Evolutionary conservation across 2,113 vertebrate species (phyloP).

Genomic region (Lophura nycthemera): DNA sequence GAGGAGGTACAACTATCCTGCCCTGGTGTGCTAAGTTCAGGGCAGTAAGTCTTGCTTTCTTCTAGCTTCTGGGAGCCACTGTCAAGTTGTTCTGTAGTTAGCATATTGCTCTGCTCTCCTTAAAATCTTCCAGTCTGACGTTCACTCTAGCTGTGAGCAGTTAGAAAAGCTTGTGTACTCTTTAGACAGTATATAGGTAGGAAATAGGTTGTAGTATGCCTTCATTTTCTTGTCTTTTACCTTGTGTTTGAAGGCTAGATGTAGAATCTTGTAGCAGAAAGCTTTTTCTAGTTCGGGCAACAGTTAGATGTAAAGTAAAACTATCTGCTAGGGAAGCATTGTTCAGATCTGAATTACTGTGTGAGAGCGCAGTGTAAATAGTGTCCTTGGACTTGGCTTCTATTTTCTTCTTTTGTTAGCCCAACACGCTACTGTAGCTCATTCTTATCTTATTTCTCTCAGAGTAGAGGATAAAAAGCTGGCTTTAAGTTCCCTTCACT

Average conservation of each 20-base stretch:
- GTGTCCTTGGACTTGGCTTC: background rate
- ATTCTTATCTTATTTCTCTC: background rate
- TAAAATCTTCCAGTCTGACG: background rate
- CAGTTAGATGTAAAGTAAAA: background rate
- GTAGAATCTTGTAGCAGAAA: background rate
- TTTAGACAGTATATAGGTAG: rapidly evolving
- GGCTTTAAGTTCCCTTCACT: background rate
- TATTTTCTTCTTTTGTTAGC: background rate
- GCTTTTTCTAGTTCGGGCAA: background rate
- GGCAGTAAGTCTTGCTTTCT: background rate
- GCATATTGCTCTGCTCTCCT: background rate
- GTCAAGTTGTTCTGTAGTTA: background rate
- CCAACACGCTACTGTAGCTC: background rate
- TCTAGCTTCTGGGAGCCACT: background rate
- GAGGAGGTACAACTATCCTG: background rate
- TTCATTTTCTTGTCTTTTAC: background rate
- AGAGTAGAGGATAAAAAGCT: background rate
- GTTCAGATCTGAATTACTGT: background rate
- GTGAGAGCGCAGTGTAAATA: background rate
- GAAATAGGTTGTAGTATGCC: background rate
- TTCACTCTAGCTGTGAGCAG: background rate
- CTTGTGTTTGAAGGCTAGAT: background rate
- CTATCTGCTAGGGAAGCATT: background rate
- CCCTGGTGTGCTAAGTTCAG: background rate
- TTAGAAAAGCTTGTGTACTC: background rate